These are phyloP conservation scores for Drosophila limbata DNA, from an alignment of 2,888 invertebrate genomes.

Conservation along the genomic window DNA sequence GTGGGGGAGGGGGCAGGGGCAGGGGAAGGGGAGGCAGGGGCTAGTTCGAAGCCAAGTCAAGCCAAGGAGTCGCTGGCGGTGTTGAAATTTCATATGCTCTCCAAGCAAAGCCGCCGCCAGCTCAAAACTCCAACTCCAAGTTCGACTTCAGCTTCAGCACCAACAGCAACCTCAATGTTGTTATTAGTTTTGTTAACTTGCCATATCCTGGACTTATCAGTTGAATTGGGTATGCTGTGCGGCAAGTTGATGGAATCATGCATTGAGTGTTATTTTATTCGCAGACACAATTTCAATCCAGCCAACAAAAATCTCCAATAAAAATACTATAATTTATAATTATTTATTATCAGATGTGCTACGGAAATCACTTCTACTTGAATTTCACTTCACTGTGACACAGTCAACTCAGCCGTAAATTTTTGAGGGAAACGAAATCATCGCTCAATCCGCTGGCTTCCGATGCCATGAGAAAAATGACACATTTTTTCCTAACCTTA, in stretches of 20 bases:
- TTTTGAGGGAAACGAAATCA: no score
- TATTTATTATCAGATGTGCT: no score
- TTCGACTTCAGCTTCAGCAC: constrained; percentile 22
- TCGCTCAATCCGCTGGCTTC: no score
- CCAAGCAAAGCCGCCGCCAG: constrained; percentile 25
- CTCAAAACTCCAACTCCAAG: constrained; percentile 13
- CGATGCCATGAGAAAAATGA: no score
- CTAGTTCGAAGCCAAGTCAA: constrained; percentile 34
- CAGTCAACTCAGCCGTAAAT: no score
- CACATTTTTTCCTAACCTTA: no score
- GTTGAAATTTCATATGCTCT: constrained; percentile 65
- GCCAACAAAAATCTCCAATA: no score
- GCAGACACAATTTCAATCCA: no score
- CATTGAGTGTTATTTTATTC: no score
- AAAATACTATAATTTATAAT: no score
- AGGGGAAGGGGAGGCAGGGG: background rate
- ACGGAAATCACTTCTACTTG: no score
- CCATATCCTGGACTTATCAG: constrained; percentile 8
- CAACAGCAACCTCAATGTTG: constrained; percentile 47
- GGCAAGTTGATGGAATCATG: background rate
- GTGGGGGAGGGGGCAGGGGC: background rate
- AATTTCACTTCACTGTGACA: no score
- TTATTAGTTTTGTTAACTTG: constrained; percentile 57
- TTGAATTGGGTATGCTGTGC: background rate
- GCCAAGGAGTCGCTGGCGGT: constrained; percentile 49